Percentiles rank a stretch among this genome's conserved stretches.
Evolutionary conservation across 2,888 invertebrate species (phyloP).

Genomic region (Aromia moschata): DNA sequence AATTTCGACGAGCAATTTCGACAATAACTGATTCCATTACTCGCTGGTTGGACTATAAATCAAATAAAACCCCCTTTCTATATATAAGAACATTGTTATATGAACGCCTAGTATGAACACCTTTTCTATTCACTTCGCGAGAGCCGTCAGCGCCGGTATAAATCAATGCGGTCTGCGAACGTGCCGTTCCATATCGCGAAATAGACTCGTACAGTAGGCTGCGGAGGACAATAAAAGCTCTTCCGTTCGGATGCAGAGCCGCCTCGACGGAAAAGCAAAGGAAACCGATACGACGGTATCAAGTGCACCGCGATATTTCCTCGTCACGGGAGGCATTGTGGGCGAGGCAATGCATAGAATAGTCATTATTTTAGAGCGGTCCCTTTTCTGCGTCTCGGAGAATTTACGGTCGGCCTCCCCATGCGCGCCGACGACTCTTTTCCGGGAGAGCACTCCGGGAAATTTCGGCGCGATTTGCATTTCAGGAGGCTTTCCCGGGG

Average conservation of each 20-base stretch:
- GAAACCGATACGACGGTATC: slow-evolving; percentile 50
- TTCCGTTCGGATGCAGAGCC: slow-evolving; percentile 41
- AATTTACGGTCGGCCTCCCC: slow-evolving; percentile 35
- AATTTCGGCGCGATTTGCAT: slow-evolving; percentile 24
- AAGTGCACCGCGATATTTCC: slow-evolving; percentile 49
- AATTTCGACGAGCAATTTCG: too few relatives aligned
- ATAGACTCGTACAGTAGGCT: slow-evolving; percentile 23
- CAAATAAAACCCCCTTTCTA: too few relatives aligned
- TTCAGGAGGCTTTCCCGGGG: slow-evolving; percentile 19
- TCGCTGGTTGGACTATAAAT: too few relatives aligned
- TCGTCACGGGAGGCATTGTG: slow-evolving; percentile 54
- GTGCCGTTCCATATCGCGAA: too few relatives aligned
- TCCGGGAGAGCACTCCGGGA: slow-evolving; percentile 1
- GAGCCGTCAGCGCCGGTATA: too few relatives aligned
- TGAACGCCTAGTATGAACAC: too few relatives aligned
- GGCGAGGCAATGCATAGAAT: slow-evolving; percentile 56
- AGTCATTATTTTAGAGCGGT: slow-evolving; percentile 53
- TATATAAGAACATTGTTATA: too few relatives aligned
- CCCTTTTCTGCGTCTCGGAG: slow-evolving; percentile 38
- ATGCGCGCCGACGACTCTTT: not conserved
- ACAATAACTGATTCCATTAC: too few relatives aligned
- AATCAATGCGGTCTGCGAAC: not conserved
- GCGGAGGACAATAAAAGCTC: slow-evolving; percentile 39
- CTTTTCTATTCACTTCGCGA: too few relatives aligned
- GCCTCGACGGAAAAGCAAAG: slow-evolving; percentile 41